Evolutionary conservation across 2,797 vertebrate genomes (phyloP), one percentile per base, ranked within the genome.

Genomic region (Caiman crocodilus): DNA sequence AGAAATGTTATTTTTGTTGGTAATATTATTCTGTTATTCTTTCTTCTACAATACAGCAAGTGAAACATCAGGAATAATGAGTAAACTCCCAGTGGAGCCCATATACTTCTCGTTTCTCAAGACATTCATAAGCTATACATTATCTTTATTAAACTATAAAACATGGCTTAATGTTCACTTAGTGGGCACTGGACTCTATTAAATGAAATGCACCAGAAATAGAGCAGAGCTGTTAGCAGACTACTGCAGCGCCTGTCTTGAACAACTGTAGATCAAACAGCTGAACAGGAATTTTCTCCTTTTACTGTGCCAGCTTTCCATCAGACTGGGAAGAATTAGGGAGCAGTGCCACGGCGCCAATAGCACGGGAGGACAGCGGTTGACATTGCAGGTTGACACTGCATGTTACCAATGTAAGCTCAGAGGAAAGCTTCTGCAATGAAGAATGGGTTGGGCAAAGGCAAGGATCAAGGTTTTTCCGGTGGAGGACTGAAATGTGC

Each of bases 61-160:
- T 30, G 69, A 65, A 75, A 59, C 25, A 87, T 76, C 75, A 79
- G 55, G 71, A 88, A 63, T 78, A 79, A 93, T 80, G 61, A 90
- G 78, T 92, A 94, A 88, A 91, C 61, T 63, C 71, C 35, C 35
- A 17, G 63, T 4, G 30, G 59, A 91, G 79, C 65, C 59, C 56
- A 76, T 85, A 90, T 85, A 25, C 84, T 50, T 90, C 64, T 56
- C 80, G 26, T 84, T 89, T 65, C n/a, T 82, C 84, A 84, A 93
- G 78, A 82, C 50, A 28, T 56, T 92, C 73, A 83, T 84, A 81
- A 92, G 79, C 56, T 42, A 26, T 61, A 88, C 50, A 64, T 95
- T 94, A 93, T 71, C 63, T 75, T 95, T 94, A 92, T 91, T 92
- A 79, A 92, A 73, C 67, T 57, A 32, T 60, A 93, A 94, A 94